phyloP scores from a whole-genome alignment of 2,888 invertebrate species.

The Eilema caniola region DNA sequence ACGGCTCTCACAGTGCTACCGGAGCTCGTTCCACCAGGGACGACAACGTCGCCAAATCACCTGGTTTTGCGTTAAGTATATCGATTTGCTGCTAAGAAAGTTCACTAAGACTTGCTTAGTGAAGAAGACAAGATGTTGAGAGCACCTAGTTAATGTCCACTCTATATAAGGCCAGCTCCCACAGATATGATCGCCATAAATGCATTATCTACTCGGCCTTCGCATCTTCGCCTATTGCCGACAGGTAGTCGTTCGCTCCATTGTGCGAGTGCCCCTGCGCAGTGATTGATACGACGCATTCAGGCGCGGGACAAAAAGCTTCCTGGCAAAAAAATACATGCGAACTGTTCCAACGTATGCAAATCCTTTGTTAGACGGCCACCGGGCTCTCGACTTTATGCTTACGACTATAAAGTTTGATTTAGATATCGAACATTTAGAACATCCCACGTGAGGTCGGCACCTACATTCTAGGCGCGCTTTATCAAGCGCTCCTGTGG shows the following conservation, averaged over 20 bases:
- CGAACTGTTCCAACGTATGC: slow-evolving; percentile 52
- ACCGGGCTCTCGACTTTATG: background rate
- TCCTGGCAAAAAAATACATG: slow-evolving; percentile 54
- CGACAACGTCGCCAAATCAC: no score
- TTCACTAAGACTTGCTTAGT: background rate
- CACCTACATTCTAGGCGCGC: slow-evolving; percentile 46
- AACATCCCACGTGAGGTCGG: slow-evolving; percentile 20
- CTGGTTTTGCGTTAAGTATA: no score
- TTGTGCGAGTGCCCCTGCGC: slow-evolving; percentile 40
- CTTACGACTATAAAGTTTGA: background rate
- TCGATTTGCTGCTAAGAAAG: background rate
- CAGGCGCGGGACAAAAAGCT: slow-evolving; percentile 52
- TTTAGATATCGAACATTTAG: slow-evolving; percentile 26
- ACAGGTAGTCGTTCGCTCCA: slow-evolving; percentile 52
- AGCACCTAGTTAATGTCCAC: no score
- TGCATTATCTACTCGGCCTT: slow-evolving; percentile 20
- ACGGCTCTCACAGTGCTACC: background rate
- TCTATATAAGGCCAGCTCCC: no score
- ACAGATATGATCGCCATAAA: slow-evolving; percentile 17
- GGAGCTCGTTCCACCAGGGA: no score
- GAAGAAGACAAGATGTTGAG: no score
- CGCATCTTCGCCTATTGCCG: slow-evolving; percentile 18
- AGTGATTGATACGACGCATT: slow-evolving; percentile 54
- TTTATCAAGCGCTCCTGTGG: slow-evolving; percentile 18
- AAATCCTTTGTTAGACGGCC: slow-evolving; percentile 51